Evolutionary conservation across 2,797 vertebrate genomes (phyloP).

Genomic region (Sebastes iracundus): DNA sequence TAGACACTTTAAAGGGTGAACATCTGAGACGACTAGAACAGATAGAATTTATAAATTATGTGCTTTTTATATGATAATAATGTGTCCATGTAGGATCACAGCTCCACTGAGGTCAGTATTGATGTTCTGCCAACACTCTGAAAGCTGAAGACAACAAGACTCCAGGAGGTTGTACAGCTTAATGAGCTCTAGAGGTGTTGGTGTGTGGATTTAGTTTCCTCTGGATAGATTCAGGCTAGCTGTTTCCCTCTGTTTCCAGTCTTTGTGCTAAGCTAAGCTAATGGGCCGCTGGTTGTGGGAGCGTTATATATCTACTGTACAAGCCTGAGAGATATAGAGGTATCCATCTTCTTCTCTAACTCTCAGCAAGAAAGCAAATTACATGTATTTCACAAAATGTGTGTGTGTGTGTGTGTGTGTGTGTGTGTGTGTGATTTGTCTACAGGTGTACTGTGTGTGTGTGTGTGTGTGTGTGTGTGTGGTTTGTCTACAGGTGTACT

Average conservation of each 20-base stretch:
- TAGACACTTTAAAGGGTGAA: conserved; percentile 1
- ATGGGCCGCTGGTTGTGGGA: no score
- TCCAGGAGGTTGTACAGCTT: not conserved
- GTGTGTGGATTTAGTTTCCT: not conserved
- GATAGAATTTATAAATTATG: not conserved
- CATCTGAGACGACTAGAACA: not conserved
- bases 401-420: no score
- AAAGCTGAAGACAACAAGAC: not conserved
- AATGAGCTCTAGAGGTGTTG: not conserved
- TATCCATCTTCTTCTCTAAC: not conserved
- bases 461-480: not conserved
- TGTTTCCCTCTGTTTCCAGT: not conserved
- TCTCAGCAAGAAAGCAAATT: not conserved
- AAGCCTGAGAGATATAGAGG: not conserved
- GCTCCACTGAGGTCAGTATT: not conserved
- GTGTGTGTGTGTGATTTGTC: no score
- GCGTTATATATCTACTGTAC: not conserved
- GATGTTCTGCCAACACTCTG: not conserved
- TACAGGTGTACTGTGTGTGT: no score
- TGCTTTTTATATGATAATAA: not conserved
- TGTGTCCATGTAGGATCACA: not conserved
- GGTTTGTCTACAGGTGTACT: conserved; percentile 40
- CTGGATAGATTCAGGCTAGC: not conserved
- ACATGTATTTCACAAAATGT: not conserved
- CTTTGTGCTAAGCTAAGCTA: no score